These are phyloP conservation scores for Liolophura sinensis DNA, from an alignment of 1,140 invertebrate species.

Conservation along the genomic window DNA sequence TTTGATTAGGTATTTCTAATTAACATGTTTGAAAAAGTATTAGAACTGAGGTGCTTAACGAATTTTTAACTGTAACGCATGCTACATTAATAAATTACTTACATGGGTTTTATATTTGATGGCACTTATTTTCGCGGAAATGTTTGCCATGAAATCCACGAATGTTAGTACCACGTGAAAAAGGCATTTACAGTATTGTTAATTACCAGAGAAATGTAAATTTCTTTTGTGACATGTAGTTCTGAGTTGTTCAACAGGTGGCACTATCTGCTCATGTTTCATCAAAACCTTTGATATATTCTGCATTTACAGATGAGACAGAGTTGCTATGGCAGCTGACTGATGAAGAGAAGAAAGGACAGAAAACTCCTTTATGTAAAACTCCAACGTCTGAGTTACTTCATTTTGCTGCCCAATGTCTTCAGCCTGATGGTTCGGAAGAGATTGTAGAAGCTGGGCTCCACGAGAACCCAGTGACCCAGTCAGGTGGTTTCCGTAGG, in stretches of 20 bases:
- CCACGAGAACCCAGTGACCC: not conserved
- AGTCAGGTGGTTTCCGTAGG: not conserved
- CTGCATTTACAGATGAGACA: not conserved
- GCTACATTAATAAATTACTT: too few relatives aligned
- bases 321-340: constrained; percentile 20
- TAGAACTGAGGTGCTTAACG: too few relatives aligned
- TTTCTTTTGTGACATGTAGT: too few relatives aligned
- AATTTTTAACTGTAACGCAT: too few relatives aligned
- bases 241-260: not conserved
- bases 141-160: too few relatives aligned
- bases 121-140: too few relatives aligned
- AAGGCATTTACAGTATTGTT: too few relatives aligned
- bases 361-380: constrained; percentile 42
- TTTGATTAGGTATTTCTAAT: too few relatives aligned
- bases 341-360: constrained; percentile 38
- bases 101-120: too few relatives aligned
- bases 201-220: too few relatives aligned
- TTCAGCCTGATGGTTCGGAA: constrained; percentile 6
- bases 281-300: not conserved
- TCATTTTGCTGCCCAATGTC: constrained; percentile 40
- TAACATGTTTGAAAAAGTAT: too few relatives aligned
- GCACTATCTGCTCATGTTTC: not conserved
- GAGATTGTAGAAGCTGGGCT: not conserved
- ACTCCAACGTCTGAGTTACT: constrained; percentile 47
- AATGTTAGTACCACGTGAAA: too few relatives aligned